A percentile compares a stretch with the other conserved stretches of the same genome.
These are phyloP conservation scores for Sphaerophoria taeniata DNA, from an alignment of 2,888 invertebrate genomes.

Conservation along the genomic window DNA sequence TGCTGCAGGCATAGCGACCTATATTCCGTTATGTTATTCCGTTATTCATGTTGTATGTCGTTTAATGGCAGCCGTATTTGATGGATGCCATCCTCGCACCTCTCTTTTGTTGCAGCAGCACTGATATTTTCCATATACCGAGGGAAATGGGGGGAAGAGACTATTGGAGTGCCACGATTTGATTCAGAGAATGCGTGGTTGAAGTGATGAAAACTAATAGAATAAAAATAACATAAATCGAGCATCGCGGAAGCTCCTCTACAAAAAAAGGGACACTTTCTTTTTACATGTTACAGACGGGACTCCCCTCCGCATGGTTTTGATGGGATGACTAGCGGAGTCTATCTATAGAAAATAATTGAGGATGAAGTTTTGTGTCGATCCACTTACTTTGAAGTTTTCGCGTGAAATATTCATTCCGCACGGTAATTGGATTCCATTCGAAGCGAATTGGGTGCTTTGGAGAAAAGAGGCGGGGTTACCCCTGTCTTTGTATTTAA, in stretches of 20 bases:
- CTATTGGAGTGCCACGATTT: background rate
- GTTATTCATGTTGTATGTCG: slow-evolving; percentile 17
- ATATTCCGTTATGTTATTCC: slow-evolving; percentile 40
- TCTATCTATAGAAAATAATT: slow-evolving; percentile 17
- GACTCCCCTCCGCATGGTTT: background rate
- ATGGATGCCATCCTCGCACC: slow-evolving; percentile 4
- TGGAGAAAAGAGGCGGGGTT: no score
- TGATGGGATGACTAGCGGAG: background rate
- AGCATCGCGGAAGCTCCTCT: slow-evolving; percentile 21
- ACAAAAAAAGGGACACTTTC: slow-evolving; percentile 10
- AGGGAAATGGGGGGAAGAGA: background rate
- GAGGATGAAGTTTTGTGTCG: slow-evolving; percentile 22
- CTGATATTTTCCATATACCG: background rate
- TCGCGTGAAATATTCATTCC: slow-evolving; percentile 16
- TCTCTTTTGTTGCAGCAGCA: background rate
- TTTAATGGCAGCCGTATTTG: slow-evolving; percentile 22
- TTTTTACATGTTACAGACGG: background rate
- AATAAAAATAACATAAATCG: slow-evolving; percentile 38
- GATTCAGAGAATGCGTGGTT: slow-evolving; percentile 19
- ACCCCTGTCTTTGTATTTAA: no score
- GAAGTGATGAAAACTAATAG: slow-evolving; percentile 32
- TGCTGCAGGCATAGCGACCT: slow-evolving; percentile 65
- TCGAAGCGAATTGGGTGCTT: background rate
- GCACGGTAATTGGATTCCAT: slow-evolving; percentile 16
- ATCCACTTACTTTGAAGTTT: slow-evolving; percentile 24